Evolutionary conservation across 2,113 vertebrate species (phyloP), one percentile per base, ranked within the genome.

Genomic region (Salvelinus fontinalis): DNA sequence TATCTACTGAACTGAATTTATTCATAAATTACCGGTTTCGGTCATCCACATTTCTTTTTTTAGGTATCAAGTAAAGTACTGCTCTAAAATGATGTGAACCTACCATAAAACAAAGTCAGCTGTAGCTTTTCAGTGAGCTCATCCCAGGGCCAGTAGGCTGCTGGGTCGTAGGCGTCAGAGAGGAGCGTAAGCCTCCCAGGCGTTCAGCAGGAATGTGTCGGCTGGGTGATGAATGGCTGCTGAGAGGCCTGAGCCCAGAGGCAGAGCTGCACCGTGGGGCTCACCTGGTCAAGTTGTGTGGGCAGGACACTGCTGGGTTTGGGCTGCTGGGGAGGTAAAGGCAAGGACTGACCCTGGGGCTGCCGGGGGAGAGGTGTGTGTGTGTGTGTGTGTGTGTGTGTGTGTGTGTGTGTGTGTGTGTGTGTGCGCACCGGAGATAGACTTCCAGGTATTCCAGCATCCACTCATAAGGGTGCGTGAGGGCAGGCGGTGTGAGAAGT

Each of bases 201-300:
- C 85, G 54, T 81, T 73, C 83, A 87, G 86, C 85, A 83, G 84
- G 88, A 89, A 85, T 87, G 83, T 90, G 90, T 91, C 89, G 89
- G 78, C 27, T 1, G 4, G 48, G 74, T 91, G 90, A 92, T 91
- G 83, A 91, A 93, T 91, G 83, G 84, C 82, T 34, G 31, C 82
- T 39, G 39, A 67, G 77, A 82, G 78, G 74, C 84, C 89, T 86
- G 91, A 90, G 79, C 82, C 77, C 73, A 54, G 75, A 75, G 85
- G 85, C 73, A 29, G 77, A 73, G 65, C 71, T 78, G 79, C 80
- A 83, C 75, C 57, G n/a, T 51, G 75, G 74, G 75, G 66, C 81
- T 89, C 85, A 92, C 89, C 89, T 91, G 88, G 71, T 44, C 81
- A 81, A 74, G 70, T 67, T 79, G 74, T 83, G 76, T 77, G 73